A percentile compares a stretch with the other conserved stretches of the same genome.
These are phyloP conservation scores for Oryzias woworae DNA, from an alignment of 2,113 vertebrate species.

Conservation along the genomic window DNA sequence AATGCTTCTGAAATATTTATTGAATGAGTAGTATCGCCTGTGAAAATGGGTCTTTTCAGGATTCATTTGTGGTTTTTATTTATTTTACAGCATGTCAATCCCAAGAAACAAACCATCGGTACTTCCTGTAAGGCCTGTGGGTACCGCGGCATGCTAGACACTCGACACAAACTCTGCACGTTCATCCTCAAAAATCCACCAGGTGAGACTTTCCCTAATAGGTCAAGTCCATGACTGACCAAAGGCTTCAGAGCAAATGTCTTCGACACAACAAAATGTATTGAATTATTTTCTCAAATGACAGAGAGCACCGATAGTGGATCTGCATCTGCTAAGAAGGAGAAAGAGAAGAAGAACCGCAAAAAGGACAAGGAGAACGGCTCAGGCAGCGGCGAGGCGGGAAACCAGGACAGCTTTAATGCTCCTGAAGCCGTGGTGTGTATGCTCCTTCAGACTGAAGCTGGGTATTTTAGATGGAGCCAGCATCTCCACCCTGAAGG, in stretches of 20 bases:
- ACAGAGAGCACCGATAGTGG: conserved; percentile 86
- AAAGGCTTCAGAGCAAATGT: not conserved
- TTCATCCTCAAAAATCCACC: conserved; percentile 99
- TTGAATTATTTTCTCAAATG: not conserved
- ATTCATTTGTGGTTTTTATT: not conserved
- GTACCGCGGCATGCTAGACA: conserved; percentile 97
- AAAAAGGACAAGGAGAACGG: conserved; percentile 99
- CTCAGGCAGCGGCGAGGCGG: conserved; percentile 86
- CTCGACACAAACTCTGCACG: conserved; percentile 98
- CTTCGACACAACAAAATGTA: not conserved
- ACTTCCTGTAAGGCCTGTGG: conserved; percentile 99
- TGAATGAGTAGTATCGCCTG: too few relatives aligned
- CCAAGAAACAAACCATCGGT: conserved; percentile 99
- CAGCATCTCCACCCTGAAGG: too few relatives aligned
- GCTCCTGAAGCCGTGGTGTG: conserved; percentile 88
- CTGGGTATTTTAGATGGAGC: too few relatives aligned
- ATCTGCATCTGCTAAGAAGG: conserved; percentile 91
- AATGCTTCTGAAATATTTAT: too few relatives aligned
- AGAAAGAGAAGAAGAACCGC: conserved; percentile 96
- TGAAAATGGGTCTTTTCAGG: not conserved
- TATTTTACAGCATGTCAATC: conserved; percentile 90
- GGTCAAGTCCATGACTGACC: too few relatives aligned
- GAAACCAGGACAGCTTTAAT: conserved; percentile 83
- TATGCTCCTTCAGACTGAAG: not conserved
- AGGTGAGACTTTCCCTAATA: conserved; percentile 74